phyloP scores from a whole-genome alignment of 2,888 invertebrate species.

The Oithona nana region DNA sequence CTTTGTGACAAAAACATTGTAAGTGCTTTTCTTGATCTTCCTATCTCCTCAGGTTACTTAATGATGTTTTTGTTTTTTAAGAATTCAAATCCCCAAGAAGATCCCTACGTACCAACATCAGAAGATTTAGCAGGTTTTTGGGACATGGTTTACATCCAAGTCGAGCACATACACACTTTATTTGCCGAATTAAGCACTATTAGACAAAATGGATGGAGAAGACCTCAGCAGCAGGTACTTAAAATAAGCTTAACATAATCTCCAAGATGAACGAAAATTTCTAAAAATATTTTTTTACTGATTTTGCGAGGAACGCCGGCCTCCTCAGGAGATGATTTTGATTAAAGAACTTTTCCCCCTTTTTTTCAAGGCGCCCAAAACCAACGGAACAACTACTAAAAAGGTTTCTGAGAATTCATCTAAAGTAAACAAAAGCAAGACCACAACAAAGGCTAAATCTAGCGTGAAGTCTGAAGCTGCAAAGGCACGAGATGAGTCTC shows the following conservation, averaged over 20 bases:
- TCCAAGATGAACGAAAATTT: no score
- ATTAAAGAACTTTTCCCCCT: no score
- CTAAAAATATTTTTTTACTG: not conserved
- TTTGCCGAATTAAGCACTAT: slow-evolving; percentile 36
- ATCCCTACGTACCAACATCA: slow-evolving; percentile 67
- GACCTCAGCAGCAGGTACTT: slow-evolving; percentile 10
- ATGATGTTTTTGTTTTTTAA: slow-evolving; percentile 22
- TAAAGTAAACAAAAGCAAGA: not conserved
- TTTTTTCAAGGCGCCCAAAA: no score
- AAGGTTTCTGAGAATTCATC: not conserved
- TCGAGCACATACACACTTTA: slow-evolving; percentile 58
- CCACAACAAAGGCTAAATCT: slow-evolving; percentile 1
- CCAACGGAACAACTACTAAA: no score
- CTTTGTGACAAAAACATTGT: slow-evolving; percentile 45
- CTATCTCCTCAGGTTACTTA: not conserved
- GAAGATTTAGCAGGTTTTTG: slow-evolving; percentile 88
- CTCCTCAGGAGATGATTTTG: not conserved
- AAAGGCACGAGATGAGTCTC: slow-evolving; percentile 36
- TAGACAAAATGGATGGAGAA: slow-evolving; percentile 27
- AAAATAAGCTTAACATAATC: no score
- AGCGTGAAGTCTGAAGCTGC: slow-evolving; percentile 23
- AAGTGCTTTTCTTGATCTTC: slow-evolving; percentile 24
- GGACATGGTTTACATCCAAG: slow-evolving; percentile 90
- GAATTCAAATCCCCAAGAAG: slow-evolving; percentile 44
- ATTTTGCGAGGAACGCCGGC: not conserved